phyloP scores from a whole-genome alignment of 2,888 invertebrate genomes.

The Choristoneura rosaceana region DNA sequence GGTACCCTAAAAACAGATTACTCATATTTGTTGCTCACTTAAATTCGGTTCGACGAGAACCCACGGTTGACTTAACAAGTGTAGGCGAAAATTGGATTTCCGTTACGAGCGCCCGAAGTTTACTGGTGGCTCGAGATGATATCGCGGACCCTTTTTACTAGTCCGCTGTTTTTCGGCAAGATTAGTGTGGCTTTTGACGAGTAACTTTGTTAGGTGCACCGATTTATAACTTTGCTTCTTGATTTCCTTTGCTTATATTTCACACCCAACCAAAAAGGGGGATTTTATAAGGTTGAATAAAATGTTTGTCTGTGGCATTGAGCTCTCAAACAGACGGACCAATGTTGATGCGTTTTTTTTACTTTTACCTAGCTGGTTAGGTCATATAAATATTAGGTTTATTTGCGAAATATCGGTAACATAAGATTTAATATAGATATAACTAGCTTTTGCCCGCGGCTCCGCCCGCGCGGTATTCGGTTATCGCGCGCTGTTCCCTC shows the following conservation, averaged over 20 bases:
- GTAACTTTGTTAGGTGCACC: not conserved
- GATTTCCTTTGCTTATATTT: not conserved
- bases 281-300: not conserved
- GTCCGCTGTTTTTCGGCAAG: not conserved
- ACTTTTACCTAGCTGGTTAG: too few species aligned
- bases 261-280: not conserved
- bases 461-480: too few species aligned
- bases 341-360: too few species aligned
- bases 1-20: not conserved
- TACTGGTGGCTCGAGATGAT: conserved; percentile 42
- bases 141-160: conserved; percentile 7
- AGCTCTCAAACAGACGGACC: too few species aligned
- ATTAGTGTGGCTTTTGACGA: conserved; percentile 2
- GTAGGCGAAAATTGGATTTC: conserved; percentile 54
- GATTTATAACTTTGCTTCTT: not conserved
- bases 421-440: too few species aligned
- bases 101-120: conserved; percentile 53
- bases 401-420: too few species aligned
- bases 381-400: too few species aligned
- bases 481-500: too few species aligned
- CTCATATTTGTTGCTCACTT: not conserved
- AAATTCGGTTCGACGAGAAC: conserved; percentile 23
- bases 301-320: not conserved
- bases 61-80: conserved; percentile 42
- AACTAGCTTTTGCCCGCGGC: too few species aligned